These are phyloP conservation scores for Aphelenchoides besseyi DNA, from an alignment of 1,140 invertebrate species.

Conservation along the genomic window DNA sequence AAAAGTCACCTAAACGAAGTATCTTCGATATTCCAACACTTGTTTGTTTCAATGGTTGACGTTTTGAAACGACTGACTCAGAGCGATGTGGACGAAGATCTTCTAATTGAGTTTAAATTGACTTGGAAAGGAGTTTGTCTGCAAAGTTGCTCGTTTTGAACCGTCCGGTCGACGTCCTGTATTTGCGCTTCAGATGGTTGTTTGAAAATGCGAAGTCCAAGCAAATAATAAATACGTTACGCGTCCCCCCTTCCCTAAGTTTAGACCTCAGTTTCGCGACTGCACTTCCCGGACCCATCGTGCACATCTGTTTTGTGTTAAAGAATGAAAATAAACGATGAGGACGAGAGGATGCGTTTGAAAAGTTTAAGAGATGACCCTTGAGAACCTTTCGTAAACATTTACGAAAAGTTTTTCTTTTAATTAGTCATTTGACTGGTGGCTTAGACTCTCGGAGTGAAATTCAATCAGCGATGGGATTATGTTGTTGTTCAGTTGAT, in stretches of 20 bases:
- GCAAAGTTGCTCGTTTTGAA: too few species aligned
- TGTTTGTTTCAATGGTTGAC: too few species aligned
- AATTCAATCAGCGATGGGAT: too few species aligned
- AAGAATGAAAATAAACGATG: neutral
- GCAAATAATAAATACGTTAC: neutral
- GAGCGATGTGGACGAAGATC: neutral
- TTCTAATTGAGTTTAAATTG: conserved; percentile 2
- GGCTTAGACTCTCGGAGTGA: too few species aligned
- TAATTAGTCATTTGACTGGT: neutral
- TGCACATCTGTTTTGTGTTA: conserved; percentile 3
- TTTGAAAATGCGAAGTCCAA: neutral
- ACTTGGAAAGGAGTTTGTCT: neutral
- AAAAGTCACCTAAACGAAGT: too few species aligned
- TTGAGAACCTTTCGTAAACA: neutral
- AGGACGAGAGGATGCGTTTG: neutral
- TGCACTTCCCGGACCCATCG: neutral
- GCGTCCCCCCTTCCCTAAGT: neutral
- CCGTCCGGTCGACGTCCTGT: too few species aligned
- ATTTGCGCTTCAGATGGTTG: neutral
- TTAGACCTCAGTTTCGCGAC: neutral
- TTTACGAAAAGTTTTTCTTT: neutral
- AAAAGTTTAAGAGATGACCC: neutral
- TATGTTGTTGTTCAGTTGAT: too few species aligned
- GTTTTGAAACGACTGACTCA: too few species aligned
- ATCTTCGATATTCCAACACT: too few species aligned